Conservation (phyloP, 2,888 invertebrate genomes). For the Platynereis dumerilii region DNA sequence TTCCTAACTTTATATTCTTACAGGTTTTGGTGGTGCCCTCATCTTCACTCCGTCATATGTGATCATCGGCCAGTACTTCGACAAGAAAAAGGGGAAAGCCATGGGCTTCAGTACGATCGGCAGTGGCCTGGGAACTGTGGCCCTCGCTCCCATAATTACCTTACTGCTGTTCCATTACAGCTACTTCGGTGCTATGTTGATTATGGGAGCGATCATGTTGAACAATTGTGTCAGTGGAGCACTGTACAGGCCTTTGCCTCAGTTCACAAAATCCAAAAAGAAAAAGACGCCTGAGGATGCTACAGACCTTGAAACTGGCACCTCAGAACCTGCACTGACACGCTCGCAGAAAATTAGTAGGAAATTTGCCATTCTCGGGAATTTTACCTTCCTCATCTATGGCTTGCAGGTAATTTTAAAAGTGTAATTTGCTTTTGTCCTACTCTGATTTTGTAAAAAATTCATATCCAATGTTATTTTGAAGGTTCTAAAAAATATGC, state of each 20-base stretch:
- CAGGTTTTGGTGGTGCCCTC: conserved; percentile 32
- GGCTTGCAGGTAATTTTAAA: conserved; percentile 15
- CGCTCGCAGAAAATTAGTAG: neutral
- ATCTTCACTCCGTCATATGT: conserved; percentile 33
- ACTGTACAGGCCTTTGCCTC: conserved; percentile 30
- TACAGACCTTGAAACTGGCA: neutral
- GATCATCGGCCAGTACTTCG: conserved; percentile 36
- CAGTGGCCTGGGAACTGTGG: conserved; percentile 32
- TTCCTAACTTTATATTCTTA: conserved; percentile 4
- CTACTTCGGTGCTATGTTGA: conserved; percentile 32
- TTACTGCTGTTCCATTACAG: conserved; percentile 25
- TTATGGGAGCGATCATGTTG: conserved; percentile 29
- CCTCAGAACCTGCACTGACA: too few species aligned
- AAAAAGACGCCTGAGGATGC: neutral
- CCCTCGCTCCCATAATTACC: conserved; percentile 27
- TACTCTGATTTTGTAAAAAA: too few species aligned
- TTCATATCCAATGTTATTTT: too few species aligned
- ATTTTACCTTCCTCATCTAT: conserved; percentile 27
- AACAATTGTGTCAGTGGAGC: conserved; percentile 26
- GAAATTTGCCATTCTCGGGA: conserved; percentile 16
- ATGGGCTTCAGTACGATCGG: conserved; percentile 35
- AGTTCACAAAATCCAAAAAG: neutral
- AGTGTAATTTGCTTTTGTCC: conserved; percentile 13
- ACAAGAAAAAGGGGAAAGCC: conserved; percentile 37
- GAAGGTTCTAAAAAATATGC: too few species aligned